These are phyloP conservation scores for Calonectris borealis DNA, from an alignment of 2,113 vertebrate species.

Conservation along the genomic window DNA sequence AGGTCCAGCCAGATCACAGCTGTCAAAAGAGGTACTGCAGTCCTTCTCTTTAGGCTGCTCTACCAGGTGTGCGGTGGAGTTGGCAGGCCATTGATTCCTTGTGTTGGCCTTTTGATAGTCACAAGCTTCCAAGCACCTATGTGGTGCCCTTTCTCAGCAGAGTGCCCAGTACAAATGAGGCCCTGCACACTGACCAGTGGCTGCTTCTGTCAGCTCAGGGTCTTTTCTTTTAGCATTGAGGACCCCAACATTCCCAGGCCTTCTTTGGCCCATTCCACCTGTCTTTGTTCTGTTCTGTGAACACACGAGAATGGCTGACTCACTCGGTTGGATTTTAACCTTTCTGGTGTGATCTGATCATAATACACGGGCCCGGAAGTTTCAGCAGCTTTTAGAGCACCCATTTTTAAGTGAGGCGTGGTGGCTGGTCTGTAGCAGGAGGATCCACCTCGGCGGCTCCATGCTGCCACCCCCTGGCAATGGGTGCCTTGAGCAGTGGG, in stretches of 20 bases:
- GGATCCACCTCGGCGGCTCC: neutral
- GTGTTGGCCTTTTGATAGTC: neutral
- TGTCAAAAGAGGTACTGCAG: neutral
- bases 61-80: neutral
- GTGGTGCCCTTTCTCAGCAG: neutral
- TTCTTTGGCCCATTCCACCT: neutral
- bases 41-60: accelerated
- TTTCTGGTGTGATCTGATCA: accelerated
- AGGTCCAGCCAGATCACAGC: neutral
- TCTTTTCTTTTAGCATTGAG: neutral
- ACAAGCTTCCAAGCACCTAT: accelerated
- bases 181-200: neutral
- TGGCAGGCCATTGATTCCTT: neutral
- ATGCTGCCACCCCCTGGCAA: neutral
- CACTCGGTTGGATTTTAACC: neutral
- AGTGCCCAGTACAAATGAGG: neutral
- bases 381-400: neutral
- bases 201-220: neutral
- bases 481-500: neutral
- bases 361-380: neutral
- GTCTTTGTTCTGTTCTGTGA: neutral
- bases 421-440: accelerated
- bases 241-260: neutral
- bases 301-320: no score
- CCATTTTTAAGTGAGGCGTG: accelerated